Evolutionary conservation across 2,113 vertebrate species (phyloP).

Genomic region (Oenanthe melanoleuca): DNA sequence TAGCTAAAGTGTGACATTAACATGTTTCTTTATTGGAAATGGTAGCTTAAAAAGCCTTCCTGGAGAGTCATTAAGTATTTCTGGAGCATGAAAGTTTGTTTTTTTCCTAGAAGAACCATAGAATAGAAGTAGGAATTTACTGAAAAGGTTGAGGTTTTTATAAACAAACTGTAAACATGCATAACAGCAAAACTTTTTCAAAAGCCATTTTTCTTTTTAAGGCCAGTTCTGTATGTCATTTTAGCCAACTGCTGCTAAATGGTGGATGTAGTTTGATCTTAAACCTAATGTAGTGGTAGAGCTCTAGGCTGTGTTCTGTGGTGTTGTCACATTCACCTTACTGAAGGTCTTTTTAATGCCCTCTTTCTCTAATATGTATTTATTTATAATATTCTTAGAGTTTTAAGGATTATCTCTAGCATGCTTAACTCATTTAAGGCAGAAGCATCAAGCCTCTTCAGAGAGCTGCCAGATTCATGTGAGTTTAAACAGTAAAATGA

Average conservation of each 20-base stretch:
- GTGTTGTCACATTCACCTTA: not conserved
- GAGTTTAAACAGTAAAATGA: not conserved
- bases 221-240: not conserved
- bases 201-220: not conserved
- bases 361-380: not conserved
- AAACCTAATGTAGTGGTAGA: not conserved
- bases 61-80: not conserved
- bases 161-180: not conserved
- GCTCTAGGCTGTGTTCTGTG: not conserved
- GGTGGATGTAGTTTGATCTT: not conserved
- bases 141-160: not conserved
- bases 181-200: not conserved
- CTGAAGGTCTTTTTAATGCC: not conserved
- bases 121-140: not conserved
- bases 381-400: not conserved
- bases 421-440: not conserved
- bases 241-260: not conserved
- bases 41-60: not conserved
- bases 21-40: not conserved
- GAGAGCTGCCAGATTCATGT: not conserved
- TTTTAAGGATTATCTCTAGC: not conserved
- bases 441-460: not conserved
- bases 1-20: not conserved
- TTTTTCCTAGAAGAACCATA: not conserved
- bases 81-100: not conserved